A percentile compares a stretch with the other conserved stretches of the same genome.
Conservation (phyloP, 2,113 vertebrate species). For the Colistium nudipinnis region DNA sequence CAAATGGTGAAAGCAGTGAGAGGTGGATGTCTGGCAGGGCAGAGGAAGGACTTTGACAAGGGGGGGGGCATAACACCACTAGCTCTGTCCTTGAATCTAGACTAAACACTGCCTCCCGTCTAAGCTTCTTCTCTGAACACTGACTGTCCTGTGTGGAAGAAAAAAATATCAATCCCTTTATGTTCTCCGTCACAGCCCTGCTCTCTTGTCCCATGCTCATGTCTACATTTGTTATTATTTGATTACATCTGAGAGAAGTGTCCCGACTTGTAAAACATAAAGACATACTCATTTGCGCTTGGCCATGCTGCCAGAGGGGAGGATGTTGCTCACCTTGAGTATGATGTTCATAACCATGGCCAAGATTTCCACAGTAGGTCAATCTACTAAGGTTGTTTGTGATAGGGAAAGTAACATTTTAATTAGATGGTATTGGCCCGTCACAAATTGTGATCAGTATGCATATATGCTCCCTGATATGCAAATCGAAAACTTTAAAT, state of each 20-base stretch:
- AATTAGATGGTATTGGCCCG: too few relatives aligned
- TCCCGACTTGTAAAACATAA: too few relatives aligned
- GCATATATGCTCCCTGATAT: too few relatives aligned
- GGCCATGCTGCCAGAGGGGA: not conserved
- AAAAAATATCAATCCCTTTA: slow-evolving; percentile 29
- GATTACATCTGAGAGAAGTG: too few relatives aligned
- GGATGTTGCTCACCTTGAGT: not conserved
- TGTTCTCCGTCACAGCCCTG: not conserved
- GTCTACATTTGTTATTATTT: too few relatives aligned
- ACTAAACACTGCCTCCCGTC: slow-evolving; percentile 72
- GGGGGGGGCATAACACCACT: slow-evolving; percentile 50
- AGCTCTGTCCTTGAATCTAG: slow-evolving; percentile 68
- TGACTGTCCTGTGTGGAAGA: slow-evolving; percentile 15
- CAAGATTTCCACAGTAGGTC: not conserved
- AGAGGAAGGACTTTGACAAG: slow-evolving; percentile 13
- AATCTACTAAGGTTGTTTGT: too few relatives aligned
- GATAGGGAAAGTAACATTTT: too few relatives aligned
- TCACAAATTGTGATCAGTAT: too few relatives aligned
- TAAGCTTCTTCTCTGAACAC: slow-evolving; percentile 45
- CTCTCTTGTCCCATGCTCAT: not conserved
- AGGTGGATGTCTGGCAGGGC: slow-evolving; percentile 7
- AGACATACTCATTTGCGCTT: too few relatives aligned
- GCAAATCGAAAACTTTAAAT: too few relatives aligned
- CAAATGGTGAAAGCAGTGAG: slow-evolving; percentile 39
- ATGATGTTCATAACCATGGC: not conserved